phyloP scores from a whole-genome alignment of 2,113 vertebrate species.

The Tympanuchus pallidicinctus region DNA sequence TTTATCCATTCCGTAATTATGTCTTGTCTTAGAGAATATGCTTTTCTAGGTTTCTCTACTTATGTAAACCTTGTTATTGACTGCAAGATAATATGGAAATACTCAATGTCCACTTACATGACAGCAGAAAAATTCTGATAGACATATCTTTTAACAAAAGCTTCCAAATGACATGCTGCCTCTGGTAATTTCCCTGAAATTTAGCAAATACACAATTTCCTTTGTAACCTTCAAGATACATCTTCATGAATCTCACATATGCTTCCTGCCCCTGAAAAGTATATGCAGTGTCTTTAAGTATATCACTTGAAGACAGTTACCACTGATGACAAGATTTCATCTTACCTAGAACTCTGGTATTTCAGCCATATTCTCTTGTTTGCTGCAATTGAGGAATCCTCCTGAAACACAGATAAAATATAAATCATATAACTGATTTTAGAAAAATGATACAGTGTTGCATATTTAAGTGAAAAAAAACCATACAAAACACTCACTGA shows the following conservation, averaged over 20 bases:
- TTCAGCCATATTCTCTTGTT: not conserved
- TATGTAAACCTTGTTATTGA: not conserved
- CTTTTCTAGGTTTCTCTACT: not conserved
- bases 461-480: not conserved
- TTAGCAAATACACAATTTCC: not conserved
- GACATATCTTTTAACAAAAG: not conserved
- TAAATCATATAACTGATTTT: not conserved
- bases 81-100: not conserved
- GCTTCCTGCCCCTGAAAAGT: not conserved
- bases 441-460: not conserved
- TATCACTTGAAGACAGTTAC: not conserved
- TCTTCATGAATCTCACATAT: not conserved
- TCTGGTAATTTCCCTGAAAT: not conserved
- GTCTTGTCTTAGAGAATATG: not conserved
- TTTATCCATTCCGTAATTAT: not conserved
- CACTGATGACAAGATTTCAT: not conserved
- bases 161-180: not conserved
- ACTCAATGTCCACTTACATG: not conserved
- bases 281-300: not conserved
- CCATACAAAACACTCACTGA: not conserved
- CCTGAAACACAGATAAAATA: not conserved
- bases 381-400: not conserved
- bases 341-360: not conserved
- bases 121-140: not conserved
- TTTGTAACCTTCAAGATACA: not conserved